phyloP scores from a whole-genome alignment of 2,113 vertebrate species.

The Conger conger region DNA sequence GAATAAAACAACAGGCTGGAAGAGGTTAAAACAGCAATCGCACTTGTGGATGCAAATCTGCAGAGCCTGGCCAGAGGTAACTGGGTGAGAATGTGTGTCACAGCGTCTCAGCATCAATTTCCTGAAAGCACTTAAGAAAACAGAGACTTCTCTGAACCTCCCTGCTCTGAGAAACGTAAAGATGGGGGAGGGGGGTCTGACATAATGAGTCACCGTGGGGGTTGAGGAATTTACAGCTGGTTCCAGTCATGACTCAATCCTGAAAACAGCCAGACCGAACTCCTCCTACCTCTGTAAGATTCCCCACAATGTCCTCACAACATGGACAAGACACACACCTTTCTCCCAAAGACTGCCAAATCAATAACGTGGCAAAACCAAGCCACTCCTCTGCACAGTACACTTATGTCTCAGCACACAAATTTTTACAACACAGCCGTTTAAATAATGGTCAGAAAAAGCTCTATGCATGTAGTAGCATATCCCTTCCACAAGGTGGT shows the following conservation, averaged over 20 bases:
- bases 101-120: neutral
- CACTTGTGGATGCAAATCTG: neutral
- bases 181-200: neutral
- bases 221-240: neutral
- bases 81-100: neutral
- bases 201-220: neutral
- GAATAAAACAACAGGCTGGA: neutral
- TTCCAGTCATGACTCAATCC: neutral
- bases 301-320: neutral
- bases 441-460: too few species aligned
- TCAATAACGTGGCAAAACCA: neutral
- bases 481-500: conserved; percentile 3
- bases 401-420: neutral
- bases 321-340: neutral
- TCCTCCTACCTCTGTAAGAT: neutral
- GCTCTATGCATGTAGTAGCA: neutral
- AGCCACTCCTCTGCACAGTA: neutral
- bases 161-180: neutral
- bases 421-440: too few species aligned
- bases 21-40: neutral
- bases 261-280: neutral
- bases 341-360: neutral
- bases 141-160: neutral
- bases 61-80: neutral
- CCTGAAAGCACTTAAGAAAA: neutral